Base-by-base conservation (phyloP, 1,140 invertebrate species). In the Brachionus sp. region DNA sequence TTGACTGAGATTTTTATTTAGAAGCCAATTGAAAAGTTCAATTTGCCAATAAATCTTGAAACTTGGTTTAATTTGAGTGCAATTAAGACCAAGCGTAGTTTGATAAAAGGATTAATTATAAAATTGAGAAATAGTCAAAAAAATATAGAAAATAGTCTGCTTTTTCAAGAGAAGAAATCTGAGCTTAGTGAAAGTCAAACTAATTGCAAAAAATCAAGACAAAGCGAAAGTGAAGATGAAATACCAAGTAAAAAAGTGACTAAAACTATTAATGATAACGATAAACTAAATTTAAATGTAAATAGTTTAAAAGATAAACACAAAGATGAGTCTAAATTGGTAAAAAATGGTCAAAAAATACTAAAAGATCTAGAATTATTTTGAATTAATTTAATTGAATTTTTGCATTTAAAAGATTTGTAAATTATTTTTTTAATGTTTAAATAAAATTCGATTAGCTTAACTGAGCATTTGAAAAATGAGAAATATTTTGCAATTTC, bases 81-180 rank as follows among this genome's bases (percentile, higher is more conserved):
- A 19, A 62, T 78, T 7, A 62, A 78, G 19, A 53, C n/a, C 7
- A 78, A 78, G 37, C 19, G 77, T 13, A 78, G 23, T 57, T n/a
- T 6, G 19, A 78, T 78, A 16, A 53, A 78, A 19, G 39, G n/a
- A 9, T 23, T 78, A 13, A 78, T 78, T 57, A 16, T 16, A 25
- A 62, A 33, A 37, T 78, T 78, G 19, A 19, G 46, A 35, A 39
- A 78, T 9, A 78, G 13, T 35, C 70, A 75, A 75, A 39, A 37
- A 16, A 46, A 75, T 25, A 23, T 33, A 23, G 70, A 39, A 19
- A 16, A 70, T 42, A 46, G 39, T 25, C 19, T 23, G 12, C 25
- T 44, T 13, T 25, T 25, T 29, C n/a, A 50, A 46, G 70, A 70
- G 6, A 39, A 70, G 39, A 37, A 70, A 19, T 39, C 16, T 13